Base-by-base conservation (phyloP, 2,113 vertebrate genomes). In the Andinoacara biseriatus region DNA sequence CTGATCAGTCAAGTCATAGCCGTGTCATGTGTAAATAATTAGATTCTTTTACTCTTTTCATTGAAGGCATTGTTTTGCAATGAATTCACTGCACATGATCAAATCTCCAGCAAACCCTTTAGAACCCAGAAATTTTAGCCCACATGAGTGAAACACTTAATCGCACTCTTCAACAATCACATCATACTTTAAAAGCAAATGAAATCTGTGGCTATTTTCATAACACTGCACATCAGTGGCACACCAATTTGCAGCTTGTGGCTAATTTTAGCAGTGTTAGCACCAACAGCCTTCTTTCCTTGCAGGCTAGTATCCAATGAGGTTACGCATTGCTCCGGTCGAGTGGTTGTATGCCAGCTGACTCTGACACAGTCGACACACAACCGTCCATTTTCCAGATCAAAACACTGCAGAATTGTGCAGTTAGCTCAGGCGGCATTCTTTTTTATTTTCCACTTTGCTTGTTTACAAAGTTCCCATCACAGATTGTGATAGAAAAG, bases 361-460 rank as follows among this genome's bases (percentile, higher is more conserved):
- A 72, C 24, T 52, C 26, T 52, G 43, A 52, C 17, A 72, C 65
- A 52, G 65, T 24, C 17, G 2, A 72, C 46, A 31, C 10, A 72
- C 52, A 72, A 20, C 46, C 3, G 1, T 72, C 46, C 46, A 72
- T 49, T 72, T 72, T 54, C 20, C 11, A 54, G 10, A 72, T 72
- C 46, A 20, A 72, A 69, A 40, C 29, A 72, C 17, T 7, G 43
- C 65, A 72, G 18, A 29, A 54, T 54, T 72, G 67, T 72, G 43
- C 6, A 0, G 67, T 72, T 72, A 72, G 65, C 65, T 72, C 65
- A 72, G 43, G 10, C 52, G 43, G 22, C 10, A 52, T 31, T 52
- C 43, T 52, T 72, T 72, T 31, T 52, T 52, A 52, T 72, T 72
- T 72, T 29, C 26, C 65, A 72, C 46, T 52, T 72, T 72, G 65